These are phyloP conservation scores for Spea hammondii DNA, from an alignment of 2,797 vertebrate genomes.

Conservation along the genomic window DNA sequence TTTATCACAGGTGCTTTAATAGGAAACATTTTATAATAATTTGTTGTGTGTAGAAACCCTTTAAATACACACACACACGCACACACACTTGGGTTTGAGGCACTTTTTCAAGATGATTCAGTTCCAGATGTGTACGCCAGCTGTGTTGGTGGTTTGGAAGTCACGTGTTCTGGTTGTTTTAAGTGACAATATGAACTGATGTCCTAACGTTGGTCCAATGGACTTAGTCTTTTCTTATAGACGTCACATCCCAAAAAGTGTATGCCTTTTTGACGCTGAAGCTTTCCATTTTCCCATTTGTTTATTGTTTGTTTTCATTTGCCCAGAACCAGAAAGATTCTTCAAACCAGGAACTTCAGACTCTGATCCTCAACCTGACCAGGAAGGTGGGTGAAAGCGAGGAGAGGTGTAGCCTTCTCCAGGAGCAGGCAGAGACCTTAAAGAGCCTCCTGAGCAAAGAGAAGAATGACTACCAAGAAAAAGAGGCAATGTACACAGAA, in stretches of 20 bases:
- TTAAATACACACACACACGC: no score
- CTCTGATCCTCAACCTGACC: constrained; percentile 79
- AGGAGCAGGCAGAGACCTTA: constrained; percentile 77
- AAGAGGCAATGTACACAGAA: constrained; percentile 80
- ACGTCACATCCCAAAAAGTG: no score
- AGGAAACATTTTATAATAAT: not conserved
- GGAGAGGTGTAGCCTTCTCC: constrained; percentile 80
- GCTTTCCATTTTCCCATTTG: not conserved
- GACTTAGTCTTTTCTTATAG: no score
- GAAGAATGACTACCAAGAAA: constrained; percentile 74
- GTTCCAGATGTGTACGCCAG: no score
- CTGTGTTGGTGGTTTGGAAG: no score
- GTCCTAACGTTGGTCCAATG: no score
- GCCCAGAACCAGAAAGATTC: constrained; percentile 62
- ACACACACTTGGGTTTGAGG: no score
- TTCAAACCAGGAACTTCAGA: constrained; percentile 72
- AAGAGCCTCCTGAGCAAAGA: constrained; percentile 73
- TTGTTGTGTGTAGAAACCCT: no score
- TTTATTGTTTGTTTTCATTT: not conserved
- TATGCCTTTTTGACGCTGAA: no score
- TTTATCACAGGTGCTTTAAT: not conserved
- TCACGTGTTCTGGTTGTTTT: no score
- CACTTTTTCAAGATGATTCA: no score
- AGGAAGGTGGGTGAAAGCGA: constrained; percentile 84
- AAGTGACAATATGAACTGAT: no score